phyloP scores from a whole-genome alignment of 2,113 vertebrate genomes.

The Thryonomys swinderianus region DNA sequence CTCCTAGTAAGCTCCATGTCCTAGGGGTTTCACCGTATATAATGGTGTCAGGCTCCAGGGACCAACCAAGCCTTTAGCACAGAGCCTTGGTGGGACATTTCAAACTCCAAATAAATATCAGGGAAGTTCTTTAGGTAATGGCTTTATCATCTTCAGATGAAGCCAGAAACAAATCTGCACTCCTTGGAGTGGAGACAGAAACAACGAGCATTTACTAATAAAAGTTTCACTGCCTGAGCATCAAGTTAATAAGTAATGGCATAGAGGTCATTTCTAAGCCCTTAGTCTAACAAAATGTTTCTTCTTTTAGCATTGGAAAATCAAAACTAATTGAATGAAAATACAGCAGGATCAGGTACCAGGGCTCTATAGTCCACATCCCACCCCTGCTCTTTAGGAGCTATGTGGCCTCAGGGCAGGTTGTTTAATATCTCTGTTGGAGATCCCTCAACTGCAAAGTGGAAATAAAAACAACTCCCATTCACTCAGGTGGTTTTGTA shows the following conservation, averaged over 20 bases:
- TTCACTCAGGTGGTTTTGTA: background rate
- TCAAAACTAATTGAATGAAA: background rate
- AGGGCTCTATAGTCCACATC: background rate
- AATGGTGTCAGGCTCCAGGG: no score
- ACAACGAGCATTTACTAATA: background rate
- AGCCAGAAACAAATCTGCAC: background rate
- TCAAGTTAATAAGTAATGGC: background rate
- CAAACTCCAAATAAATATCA: background rate
- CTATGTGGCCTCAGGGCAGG: background rate
- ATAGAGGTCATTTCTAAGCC: background rate
- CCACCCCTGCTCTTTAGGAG: background rate
- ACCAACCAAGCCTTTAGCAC: background rate
- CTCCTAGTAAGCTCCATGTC: background rate
- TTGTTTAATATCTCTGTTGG: background rate
- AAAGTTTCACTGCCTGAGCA: background rate
- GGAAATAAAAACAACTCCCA: background rate
- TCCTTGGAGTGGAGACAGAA: background rate
- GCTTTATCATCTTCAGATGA: background rate
- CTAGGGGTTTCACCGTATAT: no score
- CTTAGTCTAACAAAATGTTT: background rate
- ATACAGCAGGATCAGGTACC: background rate
- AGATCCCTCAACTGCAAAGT: background rate
- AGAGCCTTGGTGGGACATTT: background rate
- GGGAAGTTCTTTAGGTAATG: background rate
- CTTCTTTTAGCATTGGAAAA: background rate